Evolutionary conservation across 2,888 invertebrate genomes (phyloP), one percentile per base, ranked within the genome.

Genomic region (Phalera bucephala): DNA sequence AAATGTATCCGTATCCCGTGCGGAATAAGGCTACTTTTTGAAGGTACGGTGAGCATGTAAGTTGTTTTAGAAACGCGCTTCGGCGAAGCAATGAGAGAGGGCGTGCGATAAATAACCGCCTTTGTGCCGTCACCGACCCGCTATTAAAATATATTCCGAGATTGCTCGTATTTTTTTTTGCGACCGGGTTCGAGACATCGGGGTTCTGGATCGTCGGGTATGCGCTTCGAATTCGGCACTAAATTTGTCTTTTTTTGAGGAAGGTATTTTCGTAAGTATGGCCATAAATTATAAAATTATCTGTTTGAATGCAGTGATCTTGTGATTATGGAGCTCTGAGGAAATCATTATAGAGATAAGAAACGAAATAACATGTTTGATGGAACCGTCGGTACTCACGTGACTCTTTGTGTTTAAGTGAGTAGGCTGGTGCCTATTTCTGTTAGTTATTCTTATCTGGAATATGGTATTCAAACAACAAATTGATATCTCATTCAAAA

Each of bases 81-180:
- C 70, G 72, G 66, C 65, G 76, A 83, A 80, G 88, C 88, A 87
- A 87, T 86, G 87, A 85, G 86, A 88, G 88, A 89, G 88, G 88
- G 88, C 88, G 88, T 85, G 78, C 84, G 84, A 89, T 88, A 87
- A 88, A 88, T 87, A 84, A 88, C 85, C 84, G 83, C 86, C 87
- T 89, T 88, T 86, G 86, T 80, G 82, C 82, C 81, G 82, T 86
- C 87, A 84, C 84, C 86, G 86, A 77, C 71, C 71, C 72, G 80
- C 83, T 84, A 84, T 87, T 88, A 84, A 86, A 88, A 85, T 82
- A 79, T 81, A 81, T 84, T 86, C 80, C 59, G 80, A 85, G 85
- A 85, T 84, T 83, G 77, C 75, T 71, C 70, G 37, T 39, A 36
- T 47, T 64, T 64, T 80, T 87, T 83, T 86, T 85, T 85, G 77